Evolutionary conservation across 2,113 vertebrate species (phyloP), one percentile per base, ranked within the genome.

Genomic region (Etheostoma cragini): DNA sequence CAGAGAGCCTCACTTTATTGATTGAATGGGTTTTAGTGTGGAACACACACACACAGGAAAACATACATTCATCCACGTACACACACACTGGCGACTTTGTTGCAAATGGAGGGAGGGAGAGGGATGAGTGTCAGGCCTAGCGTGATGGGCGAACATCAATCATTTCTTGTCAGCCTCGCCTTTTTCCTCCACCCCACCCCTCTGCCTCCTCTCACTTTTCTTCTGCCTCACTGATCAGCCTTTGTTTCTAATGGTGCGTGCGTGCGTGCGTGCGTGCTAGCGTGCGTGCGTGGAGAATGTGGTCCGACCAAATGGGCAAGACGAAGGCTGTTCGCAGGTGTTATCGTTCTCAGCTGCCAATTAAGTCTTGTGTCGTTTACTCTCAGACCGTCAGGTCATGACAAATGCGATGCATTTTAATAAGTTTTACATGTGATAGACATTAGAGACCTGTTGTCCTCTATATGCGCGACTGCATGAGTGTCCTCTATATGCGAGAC

Each of bases 131-230:
- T 96, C 96, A 96, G 93, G 93, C 94, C 72, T 93, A 83, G 94
- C 83, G 82, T 96, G 96, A 97, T 97, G 95, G 95, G 94, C 76
- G 88, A 96, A 96, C 96, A 97, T 97, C 96, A 96, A 96, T 97
- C 96, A 97, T 94, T 93, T 89, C 63, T 88, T 97, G 97, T 96
- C 97, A 96, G 94, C 72, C 82, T 90, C 90, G 94, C 80, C 88
- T 83, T 80, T 82, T 77, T 68, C 33, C 17, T 53, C 60, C 52
- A 49, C 54, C 26, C 49, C 17, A 6, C 30, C 17, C 60, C 53
- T 50, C 76, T 72, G 35, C 81, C 72, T 69, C 79, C 80, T 47
- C 84, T 82, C 68, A 60, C 87, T 87, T 95, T 94, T 95, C 95
- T 85, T 84, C 95, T 95, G 93, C 96, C 93, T 95, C 92, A 88